These are phyloP conservation scores for Cheilosia vernalis DNA, from an alignment of 2,888 invertebrate species.

Conservation along the genomic window DNA sequence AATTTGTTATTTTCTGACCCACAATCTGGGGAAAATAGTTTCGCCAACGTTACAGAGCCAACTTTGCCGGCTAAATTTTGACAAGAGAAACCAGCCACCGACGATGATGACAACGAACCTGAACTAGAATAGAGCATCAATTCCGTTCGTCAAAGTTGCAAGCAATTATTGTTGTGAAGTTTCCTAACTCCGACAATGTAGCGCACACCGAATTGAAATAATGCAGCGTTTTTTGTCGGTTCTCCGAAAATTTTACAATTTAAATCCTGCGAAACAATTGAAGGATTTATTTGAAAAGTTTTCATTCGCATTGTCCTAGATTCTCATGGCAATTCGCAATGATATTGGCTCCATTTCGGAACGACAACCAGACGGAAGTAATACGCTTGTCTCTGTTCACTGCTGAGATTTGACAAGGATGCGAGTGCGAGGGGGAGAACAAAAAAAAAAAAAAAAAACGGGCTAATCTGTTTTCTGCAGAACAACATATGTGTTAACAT, in stretches of 20 bases:
- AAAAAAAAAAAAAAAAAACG: slow-evolving; percentile 11
- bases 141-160: slow-evolving; percentile 62
- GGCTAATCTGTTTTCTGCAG: slow-evolving; percentile 69
- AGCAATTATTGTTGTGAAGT: slow-evolving; percentile 60
- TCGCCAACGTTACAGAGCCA: slow-evolving; percentile 26
- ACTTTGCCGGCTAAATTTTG: slow-evolving; percentile 50
- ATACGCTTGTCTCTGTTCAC: slow-evolving; percentile 58
- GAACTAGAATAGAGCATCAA: slow-evolving; percentile 1
- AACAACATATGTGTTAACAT: slow-evolving; percentile 74
- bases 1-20: slow-evolving; percentile 70
- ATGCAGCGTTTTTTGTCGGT: slow-evolving; percentile 41
- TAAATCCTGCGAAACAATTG: slow-evolving; percentile 68
- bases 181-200: slow-evolving; percentile 31
- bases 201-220: slow-evolving; percentile 38
- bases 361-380: slow-evolving; percentile 71
- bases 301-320: slow-evolving; percentile 60
- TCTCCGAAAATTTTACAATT: slow-evolving; percentile 44
- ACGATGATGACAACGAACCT: not conserved
- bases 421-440: slow-evolving; percentile 41
- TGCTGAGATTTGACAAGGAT: slow-evolving; percentile 70
- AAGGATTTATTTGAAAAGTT: slow-evolving; percentile 75
- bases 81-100: slow-evolving; percentile 41
- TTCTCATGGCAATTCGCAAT: slow-evolving; percentile 34
- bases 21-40: slow-evolving; percentile 57
- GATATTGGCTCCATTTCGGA: slow-evolving; percentile 69